These are phyloP conservation scores for Lucilia sericata DNA, from an alignment of 1,140 invertebrate genomes.

Conservation along the genomic window DNA sequence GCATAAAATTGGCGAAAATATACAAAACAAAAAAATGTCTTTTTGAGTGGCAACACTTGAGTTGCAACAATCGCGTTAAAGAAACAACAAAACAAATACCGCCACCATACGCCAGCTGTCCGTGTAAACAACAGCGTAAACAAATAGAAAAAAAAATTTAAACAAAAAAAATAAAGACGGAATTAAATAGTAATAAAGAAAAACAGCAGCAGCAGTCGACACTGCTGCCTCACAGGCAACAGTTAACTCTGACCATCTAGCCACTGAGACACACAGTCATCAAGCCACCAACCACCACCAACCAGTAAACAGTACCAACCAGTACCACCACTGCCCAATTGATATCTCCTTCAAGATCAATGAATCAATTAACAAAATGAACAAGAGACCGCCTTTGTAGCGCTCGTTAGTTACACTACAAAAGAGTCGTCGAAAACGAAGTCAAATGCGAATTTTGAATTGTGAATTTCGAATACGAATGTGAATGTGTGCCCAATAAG, in stretches of 20 bases:
- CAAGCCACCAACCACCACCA: background rate
- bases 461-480: background rate
- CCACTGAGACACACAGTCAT: background rate
- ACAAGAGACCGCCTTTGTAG: constrained; percentile 37
- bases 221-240: too few relatives aligned
- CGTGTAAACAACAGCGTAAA: constrained; percentile 44
- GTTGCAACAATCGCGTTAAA: constrained; percentile 16
- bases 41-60: constrained; percentile 26
- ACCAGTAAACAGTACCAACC: background rate
- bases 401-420: constrained; percentile 23
- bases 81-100: background rate
- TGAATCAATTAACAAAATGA: constrained; percentile 46
- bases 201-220: constrained; percentile 3
- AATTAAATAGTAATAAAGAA: background rate
- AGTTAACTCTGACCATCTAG: background rate
- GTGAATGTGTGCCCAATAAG: background rate
- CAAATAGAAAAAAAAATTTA: constrained; percentile 4
- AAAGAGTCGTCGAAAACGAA: background rate
- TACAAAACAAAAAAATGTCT: background rate
- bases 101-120: constrained; percentile 45
- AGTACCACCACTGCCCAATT: constrained; percentile 33
- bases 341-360: constrained; percentile 46
- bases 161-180: background rate
- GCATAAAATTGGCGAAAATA: background rate
- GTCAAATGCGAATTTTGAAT: background rate